Evolutionary conservation across 2,113 vertebrate genomes (phyloP).

Genomic region (Apeltes quadracus): DNA sequence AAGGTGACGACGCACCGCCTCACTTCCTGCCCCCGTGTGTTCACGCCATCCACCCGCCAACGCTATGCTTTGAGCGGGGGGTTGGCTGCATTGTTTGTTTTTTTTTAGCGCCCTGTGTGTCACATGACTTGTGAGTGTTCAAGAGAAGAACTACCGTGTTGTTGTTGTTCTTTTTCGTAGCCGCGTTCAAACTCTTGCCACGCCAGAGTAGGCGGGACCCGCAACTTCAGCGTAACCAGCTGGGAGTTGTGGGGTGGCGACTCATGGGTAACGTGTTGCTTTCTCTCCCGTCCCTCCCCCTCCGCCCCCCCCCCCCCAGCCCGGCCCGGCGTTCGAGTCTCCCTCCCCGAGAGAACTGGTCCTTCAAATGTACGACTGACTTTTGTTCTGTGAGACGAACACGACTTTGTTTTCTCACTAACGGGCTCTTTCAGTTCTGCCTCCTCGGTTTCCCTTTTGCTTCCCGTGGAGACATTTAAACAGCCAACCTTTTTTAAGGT

Average conservation of each 20-base stretch:
- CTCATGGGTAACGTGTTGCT: conserved; percentile 79
- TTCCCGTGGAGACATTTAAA: conserved; percentile 46
- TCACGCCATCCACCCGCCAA: no score
- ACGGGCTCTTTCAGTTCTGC: conserved; percentile 49
- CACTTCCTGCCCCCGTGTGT: no score
- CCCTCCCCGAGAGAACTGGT: conserved; percentile 73
- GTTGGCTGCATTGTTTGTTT: no score
- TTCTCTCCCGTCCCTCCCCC: conserved; percentile 37
- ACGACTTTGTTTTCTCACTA: conserved; percentile 56
- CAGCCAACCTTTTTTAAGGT: neutral
- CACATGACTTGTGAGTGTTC: conserved; percentile 20
- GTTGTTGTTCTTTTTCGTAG: conserved; percentile 47
- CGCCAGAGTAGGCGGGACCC: conserved; percentile 73
- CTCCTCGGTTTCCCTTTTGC: conserved; percentile 31
- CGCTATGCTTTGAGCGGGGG: no score
- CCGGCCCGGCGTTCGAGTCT: conserved; percentile 58
- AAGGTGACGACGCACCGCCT: conserved; percentile 85
- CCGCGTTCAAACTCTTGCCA: conserved; percentile 77
- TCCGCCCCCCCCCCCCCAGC: conserved; percentile 43
- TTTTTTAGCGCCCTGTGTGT: neutral
- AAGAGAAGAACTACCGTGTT: conserved; percentile 56
- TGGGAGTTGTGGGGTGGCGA: conserved; percentile 84
- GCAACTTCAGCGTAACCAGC: conserved; percentile 81
- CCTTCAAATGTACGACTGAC: conserved; percentile 74
- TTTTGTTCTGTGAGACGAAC: conserved; percentile 48